phyloP scores from a whole-genome alignment of 2,797 vertebrate genomes.

The Diceros bicornis region DNA sequence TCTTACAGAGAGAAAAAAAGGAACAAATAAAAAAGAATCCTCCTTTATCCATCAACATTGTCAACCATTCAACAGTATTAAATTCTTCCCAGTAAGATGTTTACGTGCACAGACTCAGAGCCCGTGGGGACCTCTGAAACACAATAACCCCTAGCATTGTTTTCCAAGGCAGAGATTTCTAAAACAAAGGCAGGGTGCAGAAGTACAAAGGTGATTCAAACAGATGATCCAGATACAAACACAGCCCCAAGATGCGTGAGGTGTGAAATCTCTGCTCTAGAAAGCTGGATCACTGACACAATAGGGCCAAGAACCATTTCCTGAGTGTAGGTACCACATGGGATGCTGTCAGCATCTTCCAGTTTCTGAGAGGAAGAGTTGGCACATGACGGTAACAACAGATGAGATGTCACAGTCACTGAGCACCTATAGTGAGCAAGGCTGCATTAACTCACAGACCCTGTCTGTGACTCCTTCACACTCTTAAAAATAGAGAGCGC shows the following conservation, averaged over 20 bases:
- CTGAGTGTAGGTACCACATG: neutral
- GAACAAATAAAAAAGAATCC: neutral
- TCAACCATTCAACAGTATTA: neutral
- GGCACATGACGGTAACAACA: neutral
- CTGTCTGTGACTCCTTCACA: neutral
- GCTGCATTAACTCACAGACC: neutral
- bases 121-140: neutral
- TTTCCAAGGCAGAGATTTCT: constrained; percentile 55
- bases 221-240: neutral
- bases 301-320: neutral
- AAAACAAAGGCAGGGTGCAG: neutral
- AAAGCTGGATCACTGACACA: neutral
- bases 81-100: neutral
- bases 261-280: neutral
- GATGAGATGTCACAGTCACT: neutral
- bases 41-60: neutral
- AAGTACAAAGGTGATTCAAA: neutral
- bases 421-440: neutral
- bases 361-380: neutral
- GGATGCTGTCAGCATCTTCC: neutral
- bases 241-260: neutral
- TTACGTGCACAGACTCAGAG: neutral
- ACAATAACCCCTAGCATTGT: neutral
- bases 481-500: neutral
- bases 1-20: neutral